Percentiles rank a stretch among this genome's conserved stretches.
These are phyloP conservation scores for Mercenaria mercenaria DNA, from an alignment of 1,140 invertebrate genomes.

Conservation along the genomic window DNA sequence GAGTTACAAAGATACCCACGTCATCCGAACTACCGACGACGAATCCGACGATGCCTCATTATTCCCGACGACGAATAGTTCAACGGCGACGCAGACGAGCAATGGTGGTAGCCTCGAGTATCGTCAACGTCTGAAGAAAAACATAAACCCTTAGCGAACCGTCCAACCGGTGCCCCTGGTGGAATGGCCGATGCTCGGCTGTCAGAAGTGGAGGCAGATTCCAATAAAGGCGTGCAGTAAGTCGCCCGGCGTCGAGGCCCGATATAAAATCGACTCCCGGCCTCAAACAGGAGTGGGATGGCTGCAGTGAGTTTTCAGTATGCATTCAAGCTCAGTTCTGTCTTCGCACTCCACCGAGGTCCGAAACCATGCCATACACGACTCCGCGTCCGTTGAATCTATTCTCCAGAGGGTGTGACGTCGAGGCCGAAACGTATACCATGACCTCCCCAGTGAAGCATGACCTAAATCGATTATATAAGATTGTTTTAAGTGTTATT, in stretches of 20 bases:
- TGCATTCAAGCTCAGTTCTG: not conserved
- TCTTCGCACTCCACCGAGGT: not conserved
- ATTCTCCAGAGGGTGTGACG: not conserved
- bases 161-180: not conserved
- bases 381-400: not conserved
- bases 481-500: too few relatives aligned
- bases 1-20: not conserved
- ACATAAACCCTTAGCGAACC: not conserved
- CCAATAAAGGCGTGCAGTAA: not conserved
- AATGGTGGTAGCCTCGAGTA: not conserved
- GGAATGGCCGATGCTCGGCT: not conserved
- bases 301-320: not conserved
- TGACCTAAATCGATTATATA: too few relatives aligned
- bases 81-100: not conserved
- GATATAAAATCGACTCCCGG: not conserved
- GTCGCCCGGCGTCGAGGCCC: not conserved
- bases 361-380: not conserved
- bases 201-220: not conserved
- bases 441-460: not conserved
- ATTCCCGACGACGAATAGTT: not conserved
- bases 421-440: not conserved
- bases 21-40: not conserved
- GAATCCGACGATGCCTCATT: not conserved
- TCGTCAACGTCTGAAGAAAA: not conserved
- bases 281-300: not conserved